Conservation (phyloP, 2,888 invertebrate species). For the Stenolophus ochropezus region DNA sequence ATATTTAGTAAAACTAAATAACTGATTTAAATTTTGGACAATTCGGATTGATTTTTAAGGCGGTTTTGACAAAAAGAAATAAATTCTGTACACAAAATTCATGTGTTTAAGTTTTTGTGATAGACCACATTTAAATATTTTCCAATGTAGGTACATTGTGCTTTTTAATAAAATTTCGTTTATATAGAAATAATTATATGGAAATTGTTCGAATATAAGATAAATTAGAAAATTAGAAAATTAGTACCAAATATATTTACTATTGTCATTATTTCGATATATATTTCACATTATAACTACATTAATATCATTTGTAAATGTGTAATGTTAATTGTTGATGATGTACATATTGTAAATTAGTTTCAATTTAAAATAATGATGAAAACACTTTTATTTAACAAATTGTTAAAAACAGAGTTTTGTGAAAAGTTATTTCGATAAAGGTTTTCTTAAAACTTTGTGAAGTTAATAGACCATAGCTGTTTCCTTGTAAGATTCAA, state of each 20-base stretch:
- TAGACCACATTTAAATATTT: too few species aligned
- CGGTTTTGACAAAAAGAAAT: too few species aligned
- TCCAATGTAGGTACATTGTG: too few species aligned
- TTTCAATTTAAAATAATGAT: not conserved
- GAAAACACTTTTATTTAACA: not conserved
- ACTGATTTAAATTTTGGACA: too few species aligned
- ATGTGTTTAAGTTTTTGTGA: too few species aligned
- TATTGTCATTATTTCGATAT: not conserved
- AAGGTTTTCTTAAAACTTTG: too few species aligned
- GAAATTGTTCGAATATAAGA: not conserved
- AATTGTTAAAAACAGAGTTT: not conserved
- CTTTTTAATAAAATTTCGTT: too few species aligned
- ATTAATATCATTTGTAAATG: not conserved
- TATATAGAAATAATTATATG: too few species aligned
- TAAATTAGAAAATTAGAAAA: not conserved
- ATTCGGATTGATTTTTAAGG: too few species aligned
- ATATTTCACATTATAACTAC: not conserved
- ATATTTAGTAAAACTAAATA: too few species aligned
- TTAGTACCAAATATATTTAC: not conserved
- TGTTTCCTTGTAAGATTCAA: constrained; percentile 17
- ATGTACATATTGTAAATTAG: not conserved
- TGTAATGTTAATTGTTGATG: not conserved
- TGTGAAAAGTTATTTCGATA: too few species aligned
- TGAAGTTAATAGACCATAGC: constrained; percentile 31
- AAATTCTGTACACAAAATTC: too few species aligned